Evolutionary conservation across 2,888 invertebrate species (phyloP).

Genomic region (Hoplodrina ambigua): DNA sequence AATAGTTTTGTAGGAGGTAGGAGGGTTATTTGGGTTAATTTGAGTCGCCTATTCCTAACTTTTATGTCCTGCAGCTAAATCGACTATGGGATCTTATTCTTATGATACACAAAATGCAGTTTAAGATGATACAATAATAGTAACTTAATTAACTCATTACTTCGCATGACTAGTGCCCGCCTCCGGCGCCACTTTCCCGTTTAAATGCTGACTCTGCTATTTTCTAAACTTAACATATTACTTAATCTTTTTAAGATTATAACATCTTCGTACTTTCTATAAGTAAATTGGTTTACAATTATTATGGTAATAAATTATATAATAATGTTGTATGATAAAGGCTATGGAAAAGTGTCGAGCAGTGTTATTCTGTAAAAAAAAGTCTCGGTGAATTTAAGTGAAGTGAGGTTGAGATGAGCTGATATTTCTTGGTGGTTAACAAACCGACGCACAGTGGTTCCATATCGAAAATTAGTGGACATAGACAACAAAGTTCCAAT

Average conservation of each 20-base stretch:
- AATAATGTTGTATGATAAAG: constrained; percentile 8
- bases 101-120: neutral
- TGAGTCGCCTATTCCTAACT: too few relatives aligned
- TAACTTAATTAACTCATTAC: constrained; percentile 30
- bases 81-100: too few relatives aligned
- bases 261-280: constrained; percentile 38
- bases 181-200: constrained; percentile 19
- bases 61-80: too few relatives aligned
- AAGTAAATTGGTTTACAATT: constrained; percentile 25
- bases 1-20: too few relatives aligned
- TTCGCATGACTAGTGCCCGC: constrained; percentile 36
- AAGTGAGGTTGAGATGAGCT: too few relatives aligned
- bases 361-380: too few relatives aligned
- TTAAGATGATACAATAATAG: neutral
- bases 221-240: constrained; percentile 27
- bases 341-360: neutral
- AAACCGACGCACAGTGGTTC: too few relatives aligned
- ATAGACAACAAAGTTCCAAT: too few relatives aligned
- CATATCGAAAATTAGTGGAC: too few relatives aligned
- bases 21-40: too few relatives aligned
- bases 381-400: too few relatives aligned
- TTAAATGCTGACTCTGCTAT: constrained; percentile 38
- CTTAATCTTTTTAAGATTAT: constrained; percentile 35
- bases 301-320: constrained; percentile 21
- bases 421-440: too few relatives aligned